phyloP scores from a whole-genome alignment of 2,797 vertebrate species.

The Amphiprion clarkii region DNA sequence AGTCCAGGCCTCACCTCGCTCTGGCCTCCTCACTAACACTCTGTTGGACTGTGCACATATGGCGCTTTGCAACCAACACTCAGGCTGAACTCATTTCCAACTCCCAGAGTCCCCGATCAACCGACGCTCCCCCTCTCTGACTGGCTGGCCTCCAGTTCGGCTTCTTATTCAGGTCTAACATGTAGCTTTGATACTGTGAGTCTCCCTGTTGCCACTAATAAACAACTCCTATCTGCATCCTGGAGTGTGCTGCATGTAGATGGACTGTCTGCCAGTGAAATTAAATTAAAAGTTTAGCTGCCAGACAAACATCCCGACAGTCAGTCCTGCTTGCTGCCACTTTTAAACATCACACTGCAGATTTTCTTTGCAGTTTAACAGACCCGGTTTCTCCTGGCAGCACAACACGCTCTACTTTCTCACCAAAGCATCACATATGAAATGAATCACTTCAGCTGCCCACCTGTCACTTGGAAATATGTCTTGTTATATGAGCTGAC shows the following conservation, averaged over 20 bases:
- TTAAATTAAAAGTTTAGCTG: neutral
- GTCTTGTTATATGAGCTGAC: neutral
- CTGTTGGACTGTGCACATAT: constrained; percentile 40
- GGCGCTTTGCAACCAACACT: constrained; percentile 26
- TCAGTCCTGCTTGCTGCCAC: too few species aligned
- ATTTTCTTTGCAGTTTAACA: neutral
- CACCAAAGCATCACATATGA: neutral
- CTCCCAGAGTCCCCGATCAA: constrained; percentile 26
- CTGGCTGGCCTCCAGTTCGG: constrained; percentile 14
- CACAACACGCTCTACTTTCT: neutral
- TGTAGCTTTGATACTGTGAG: constrained; percentile 15
- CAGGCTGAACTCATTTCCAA: constrained; percentile 45
- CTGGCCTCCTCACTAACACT: constrained; percentile 47
- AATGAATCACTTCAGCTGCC: neutral
- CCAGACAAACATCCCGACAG: neutral
- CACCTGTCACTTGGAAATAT: neutral
- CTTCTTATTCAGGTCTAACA: constrained; percentile 1
- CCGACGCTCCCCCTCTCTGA: neutral
- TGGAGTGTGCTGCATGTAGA: neutral
- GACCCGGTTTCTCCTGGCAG: neutral
- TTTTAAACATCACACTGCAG: neutral
- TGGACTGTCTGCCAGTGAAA: neutral
- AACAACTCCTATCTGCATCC: constrained; percentile 15
- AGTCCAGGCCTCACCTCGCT: constrained; percentile 26
- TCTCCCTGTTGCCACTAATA: neutral